phyloP scores from a whole-genome alignment of 2,888 invertebrate species.

The Poecilus cupreus region DNA sequence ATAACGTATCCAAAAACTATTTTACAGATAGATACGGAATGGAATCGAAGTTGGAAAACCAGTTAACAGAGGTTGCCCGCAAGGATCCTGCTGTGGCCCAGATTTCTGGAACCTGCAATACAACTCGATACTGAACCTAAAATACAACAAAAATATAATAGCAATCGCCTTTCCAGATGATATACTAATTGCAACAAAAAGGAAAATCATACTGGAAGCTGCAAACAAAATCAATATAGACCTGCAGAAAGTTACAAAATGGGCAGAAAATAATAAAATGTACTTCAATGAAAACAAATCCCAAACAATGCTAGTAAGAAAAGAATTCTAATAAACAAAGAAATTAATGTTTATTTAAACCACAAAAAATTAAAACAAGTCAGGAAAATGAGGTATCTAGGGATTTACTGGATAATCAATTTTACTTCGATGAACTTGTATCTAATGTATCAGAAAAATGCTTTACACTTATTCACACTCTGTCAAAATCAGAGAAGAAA shows the following conservation, averaged over 20 bases:
- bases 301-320: background rate
- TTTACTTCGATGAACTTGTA: background rate
- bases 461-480: background rate
- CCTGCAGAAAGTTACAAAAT: background rate
- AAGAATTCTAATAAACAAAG: background rate
- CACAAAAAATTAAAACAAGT: background rate
- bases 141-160: background rate
- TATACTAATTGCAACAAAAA: background rate
- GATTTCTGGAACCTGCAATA: too few relatives aligned
- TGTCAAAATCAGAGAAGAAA: too few relatives aligned
- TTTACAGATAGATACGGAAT: background rate
- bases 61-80: too few relatives aligned
- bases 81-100: too few relatives aligned
- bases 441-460: background rate
- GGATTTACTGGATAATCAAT: background rate
- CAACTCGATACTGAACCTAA: background rate
- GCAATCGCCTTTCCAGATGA: background rate
- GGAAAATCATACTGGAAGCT: background rate
- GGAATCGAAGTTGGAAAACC: too few relatives aligned
- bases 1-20: background rate
- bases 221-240: background rate
- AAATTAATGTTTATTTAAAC: background rate
- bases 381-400: background rate
- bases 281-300: too few relatives aligned
- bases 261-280: background rate